These are phyloP conservation scores for Sigmodon hispidus DNA, from an alignment of 2,113 vertebrate genomes.

Conservation along the genomic window DNA sequence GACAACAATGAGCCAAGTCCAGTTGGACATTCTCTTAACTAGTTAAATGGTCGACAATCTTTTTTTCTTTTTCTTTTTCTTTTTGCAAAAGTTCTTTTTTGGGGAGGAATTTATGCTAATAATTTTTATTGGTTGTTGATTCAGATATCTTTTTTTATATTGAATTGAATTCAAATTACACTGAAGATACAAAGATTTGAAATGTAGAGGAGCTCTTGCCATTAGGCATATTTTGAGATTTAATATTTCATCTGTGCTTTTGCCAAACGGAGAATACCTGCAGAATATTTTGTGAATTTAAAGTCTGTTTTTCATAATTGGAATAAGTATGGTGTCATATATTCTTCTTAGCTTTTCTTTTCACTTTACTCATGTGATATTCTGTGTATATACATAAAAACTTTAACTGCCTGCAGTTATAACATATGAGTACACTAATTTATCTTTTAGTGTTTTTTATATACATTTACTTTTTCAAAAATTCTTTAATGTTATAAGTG, in stretches of 20 bases:
- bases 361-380: background rate
- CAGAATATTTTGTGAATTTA: slow-evolving; percentile 33
- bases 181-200: slow-evolving; percentile 7
- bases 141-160: slow-evolving; percentile 15
- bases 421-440: slow-evolving; percentile 7
- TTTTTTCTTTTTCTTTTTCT: background rate
- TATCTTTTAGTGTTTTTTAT: slow-evolving; percentile 6
- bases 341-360: slow-evolving; percentile 25
- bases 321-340: background rate
- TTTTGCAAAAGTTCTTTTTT: too few relatives aligned
- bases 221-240: background rate
- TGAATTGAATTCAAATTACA: slow-evolving; percentile 36
- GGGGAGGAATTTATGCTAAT: background rate
- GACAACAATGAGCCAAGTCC: background rate
- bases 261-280: slow-evolving; percentile 20
- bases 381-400: background rate
- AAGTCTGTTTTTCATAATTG: background rate
- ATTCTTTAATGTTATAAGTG: slow-evolving; percentile 17
- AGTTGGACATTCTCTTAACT: slow-evolving; percentile 30
- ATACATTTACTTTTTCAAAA: slow-evolving; percentile 4
- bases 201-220: background rate
- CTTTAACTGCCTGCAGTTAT: background rate
- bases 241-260: slow-evolving; percentile 41
- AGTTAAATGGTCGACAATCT: background rate
- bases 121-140: slow-evolving; percentile 5